Percentiles rank a stretch among this genome's conserved stretches.
phyloP scores from a whole-genome alignment of 2,797 vertebrate species.

The Sebastes kiyomatsui region DNA sequence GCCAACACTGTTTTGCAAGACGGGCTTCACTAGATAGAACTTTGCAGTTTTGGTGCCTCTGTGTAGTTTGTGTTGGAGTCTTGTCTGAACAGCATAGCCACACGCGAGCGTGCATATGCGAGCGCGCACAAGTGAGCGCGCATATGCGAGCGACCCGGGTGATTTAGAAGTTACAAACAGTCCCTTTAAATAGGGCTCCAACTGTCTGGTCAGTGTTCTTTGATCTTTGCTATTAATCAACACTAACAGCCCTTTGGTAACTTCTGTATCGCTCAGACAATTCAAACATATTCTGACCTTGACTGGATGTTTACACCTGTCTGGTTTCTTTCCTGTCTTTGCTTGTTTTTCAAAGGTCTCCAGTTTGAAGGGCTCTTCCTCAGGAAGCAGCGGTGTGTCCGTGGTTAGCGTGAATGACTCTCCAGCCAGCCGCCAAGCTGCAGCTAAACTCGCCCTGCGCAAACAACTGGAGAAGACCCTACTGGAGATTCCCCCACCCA shows the following conservation, averaged over 20 bases:
- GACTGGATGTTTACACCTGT: background rate
- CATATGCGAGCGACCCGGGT: no score
- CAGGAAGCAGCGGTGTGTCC: constrained; percentile 78
- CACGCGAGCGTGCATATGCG: no score
- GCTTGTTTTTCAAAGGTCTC: constrained; percentile 76
- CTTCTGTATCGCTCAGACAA: background rate
- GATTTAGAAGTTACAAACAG: no score
- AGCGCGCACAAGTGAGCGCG: accelerated
- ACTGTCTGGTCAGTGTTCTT: background rate
- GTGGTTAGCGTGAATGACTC: constrained; percentile 83
- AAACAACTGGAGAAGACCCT: constrained; percentile 98
- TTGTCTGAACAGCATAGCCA: no score
- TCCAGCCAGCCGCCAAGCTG: constrained; percentile 92
- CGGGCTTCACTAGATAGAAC: no score
- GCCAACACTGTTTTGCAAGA: no score
- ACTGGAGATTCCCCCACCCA: constrained; percentile 95
- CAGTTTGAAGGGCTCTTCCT: constrained; percentile 85
- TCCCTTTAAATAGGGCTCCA: background rate
- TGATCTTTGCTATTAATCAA: background rate
- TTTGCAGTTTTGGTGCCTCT: accelerated
- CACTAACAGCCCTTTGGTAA: background rate
- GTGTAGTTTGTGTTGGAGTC: no score
- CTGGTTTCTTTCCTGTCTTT: background rate
- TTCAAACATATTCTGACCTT: background rate
- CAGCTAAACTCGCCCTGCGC: constrained; percentile 92